Percentiles rank a stretch among this genome's conserved stretches.
phyloP scores from a whole-genome alignment of 2,888 invertebrate species.

The Helobdella robusta region DNA sequence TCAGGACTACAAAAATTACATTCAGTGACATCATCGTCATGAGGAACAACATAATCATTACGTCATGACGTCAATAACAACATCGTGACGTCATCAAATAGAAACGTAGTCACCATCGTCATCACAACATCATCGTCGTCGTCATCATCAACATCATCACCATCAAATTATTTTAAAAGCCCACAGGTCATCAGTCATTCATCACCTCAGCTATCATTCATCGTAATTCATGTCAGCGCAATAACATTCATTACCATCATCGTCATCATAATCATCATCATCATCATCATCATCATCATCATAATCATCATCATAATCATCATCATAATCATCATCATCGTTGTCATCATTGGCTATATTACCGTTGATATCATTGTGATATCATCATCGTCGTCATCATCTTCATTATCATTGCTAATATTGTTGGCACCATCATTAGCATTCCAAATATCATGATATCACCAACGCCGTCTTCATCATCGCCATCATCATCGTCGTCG shows the following conservation, averaged over 20 bases:
- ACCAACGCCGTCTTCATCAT: background rate
- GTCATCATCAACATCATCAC: constrained; percentile 1
- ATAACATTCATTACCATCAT: background rate
- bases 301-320: background rate
- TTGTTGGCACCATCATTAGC: background rate
- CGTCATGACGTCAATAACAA: background rate
- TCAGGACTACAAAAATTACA: no score
- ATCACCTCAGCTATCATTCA: no score
- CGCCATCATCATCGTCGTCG: constrained; percentile 4
- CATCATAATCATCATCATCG: constrained; percentile 1
- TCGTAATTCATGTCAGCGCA: background rate
- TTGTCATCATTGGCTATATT: background rate
- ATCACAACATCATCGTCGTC: constrained; percentile 1
- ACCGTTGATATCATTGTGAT: background rate
- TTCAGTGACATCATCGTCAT: no score
- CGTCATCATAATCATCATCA: background rate
- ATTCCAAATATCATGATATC: background rate
- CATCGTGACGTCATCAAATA: background rate
- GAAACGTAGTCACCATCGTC: background rate
- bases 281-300: constrained; percentile 3
- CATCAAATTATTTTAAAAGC: no score
- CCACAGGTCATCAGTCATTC: no score
- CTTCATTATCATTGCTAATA: background rate
- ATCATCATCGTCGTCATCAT: constrained; percentile 4
- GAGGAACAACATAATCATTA: background rate